These are phyloP conservation scores for Eupithecia vulgata DNA, from an alignment of 2,888 invertebrate genomes.

Conservation along the genomic window DNA sequence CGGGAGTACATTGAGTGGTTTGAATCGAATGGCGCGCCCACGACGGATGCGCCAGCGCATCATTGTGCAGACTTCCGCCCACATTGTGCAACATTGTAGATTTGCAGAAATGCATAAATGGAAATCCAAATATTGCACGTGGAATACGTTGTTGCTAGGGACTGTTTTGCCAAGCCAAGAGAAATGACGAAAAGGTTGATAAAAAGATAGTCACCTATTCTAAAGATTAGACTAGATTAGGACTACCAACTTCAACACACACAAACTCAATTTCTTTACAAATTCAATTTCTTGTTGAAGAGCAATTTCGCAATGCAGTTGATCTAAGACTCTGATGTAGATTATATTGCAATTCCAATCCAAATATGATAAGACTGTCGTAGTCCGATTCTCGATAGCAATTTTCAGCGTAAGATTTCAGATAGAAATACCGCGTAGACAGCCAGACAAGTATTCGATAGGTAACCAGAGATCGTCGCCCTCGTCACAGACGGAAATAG, in stretches of 20 bases:
- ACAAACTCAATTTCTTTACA: not conserved
- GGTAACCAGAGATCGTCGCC: slow-evolving; percentile 42
- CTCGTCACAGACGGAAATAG: slow-evolving; percentile 40
- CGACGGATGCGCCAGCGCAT: slow-evolving; percentile 27
- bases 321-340: not conserved
- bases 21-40: slow-evolving; percentile 25
- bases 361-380: not conserved
- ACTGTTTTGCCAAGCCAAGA: not conserved
- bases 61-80: slow-evolving; percentile 30
- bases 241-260: not conserved
- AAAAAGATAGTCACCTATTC: not conserved
- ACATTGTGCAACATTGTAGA: slow-evolving; percentile 16
- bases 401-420: not conserved
- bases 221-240: not conserved
- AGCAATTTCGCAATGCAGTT: not conserved
- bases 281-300: not conserved
- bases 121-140: not conserved
- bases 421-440: slow-evolving; percentile 12
- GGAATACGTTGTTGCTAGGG: not conserved
- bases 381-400: not conserved
- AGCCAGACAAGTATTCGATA: slow-evolving; percentile 35
- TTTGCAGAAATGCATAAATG: slow-evolving; percentile 16
- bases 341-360: not conserved
- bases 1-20: slow-evolving; percentile 25
- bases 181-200: not conserved